Evolutionary conservation across 2,113 vertebrate genomes (phyloP).

Genomic region (Aphyosemion australe): DNA sequence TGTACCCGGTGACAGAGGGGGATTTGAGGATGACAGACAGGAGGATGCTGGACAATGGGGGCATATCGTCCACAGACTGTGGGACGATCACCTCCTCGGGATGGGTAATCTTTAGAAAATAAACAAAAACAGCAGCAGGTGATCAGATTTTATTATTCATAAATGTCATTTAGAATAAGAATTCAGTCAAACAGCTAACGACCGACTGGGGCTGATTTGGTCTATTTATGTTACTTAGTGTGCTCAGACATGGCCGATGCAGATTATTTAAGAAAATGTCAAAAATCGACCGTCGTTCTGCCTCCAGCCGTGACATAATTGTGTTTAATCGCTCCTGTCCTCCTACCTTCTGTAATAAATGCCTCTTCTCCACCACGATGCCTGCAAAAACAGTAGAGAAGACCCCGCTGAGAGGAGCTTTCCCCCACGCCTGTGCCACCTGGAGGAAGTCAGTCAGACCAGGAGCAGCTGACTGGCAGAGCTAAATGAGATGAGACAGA

Average conservation of each 20-base stretch:
- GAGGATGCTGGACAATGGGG: constrained; percentile 85
- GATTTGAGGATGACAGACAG: constrained; percentile 82
- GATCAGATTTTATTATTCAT: too few relatives aligned
- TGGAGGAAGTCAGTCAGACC: constrained; percentile 84
- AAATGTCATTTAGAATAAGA: not conserved
- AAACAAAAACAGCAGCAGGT: not conserved
- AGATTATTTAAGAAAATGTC: not conserved
- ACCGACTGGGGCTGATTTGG: too few relatives aligned
- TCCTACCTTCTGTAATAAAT: constrained; percentile 83
- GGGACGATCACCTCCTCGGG: constrained; percentile 76
- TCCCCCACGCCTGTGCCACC: constrained; percentile 76
- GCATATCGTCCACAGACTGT: constrained; percentile 82
- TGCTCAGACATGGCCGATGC: not conserved
- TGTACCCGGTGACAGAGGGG: constrained; percentile 82
- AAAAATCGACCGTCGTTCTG: not conserved
- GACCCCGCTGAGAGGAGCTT: constrained; percentile 74
- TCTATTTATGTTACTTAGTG: too few relatives aligned
- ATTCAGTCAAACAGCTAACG: too few relatives aligned
- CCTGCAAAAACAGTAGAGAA: constrained; percentile 87
- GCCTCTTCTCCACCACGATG: constrained; percentile 85
- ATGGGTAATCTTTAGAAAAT: constrained; percentile 68
- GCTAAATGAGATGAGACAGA: constrained; percentile 66
- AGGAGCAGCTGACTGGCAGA: constrained; percentile 78
- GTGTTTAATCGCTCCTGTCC: not conserved
- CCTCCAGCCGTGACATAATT: not conserved